Evolutionary conservation across 2,113 vertebrate genomes (phyloP).

Genomic region (Xiphorhynchus elegans): DNA sequence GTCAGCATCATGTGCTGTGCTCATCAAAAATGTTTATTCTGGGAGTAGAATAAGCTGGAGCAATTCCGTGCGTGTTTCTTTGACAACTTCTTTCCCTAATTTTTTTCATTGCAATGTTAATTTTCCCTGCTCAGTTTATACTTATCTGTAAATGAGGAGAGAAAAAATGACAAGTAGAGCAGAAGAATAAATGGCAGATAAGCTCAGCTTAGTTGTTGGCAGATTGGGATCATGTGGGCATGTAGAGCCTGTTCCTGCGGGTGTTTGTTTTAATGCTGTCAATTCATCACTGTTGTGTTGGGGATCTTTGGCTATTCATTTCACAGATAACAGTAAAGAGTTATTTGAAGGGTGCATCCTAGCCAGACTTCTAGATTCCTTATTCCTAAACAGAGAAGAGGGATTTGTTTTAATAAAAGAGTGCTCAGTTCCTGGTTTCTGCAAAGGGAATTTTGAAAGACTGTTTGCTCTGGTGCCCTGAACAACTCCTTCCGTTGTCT

Average conservation of each 20-base stretch:
- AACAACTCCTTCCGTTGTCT: conserved; percentile 4
- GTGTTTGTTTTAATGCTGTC: not conserved
- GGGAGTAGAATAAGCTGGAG: not conserved
- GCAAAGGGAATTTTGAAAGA: conserved; percentile 16
- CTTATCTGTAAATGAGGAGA: not conserved
- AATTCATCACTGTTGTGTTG: not conserved
- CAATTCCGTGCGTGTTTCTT: not conserved
- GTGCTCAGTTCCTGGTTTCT: conserved; percentile 6
- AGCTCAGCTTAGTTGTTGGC: not conserved
- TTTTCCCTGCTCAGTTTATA: not conserved
- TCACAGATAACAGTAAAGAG: not conserved
- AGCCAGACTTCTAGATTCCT: not conserved
- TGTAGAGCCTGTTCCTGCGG: not conserved
- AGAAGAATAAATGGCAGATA: not conserved
- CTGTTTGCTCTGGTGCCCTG: conserved; percentile 22
- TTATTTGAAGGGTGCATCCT: conserved; percentile 1
- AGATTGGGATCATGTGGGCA: not conserved
- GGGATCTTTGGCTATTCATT: not conserved
- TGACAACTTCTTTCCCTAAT: not conserved
- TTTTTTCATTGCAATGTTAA: not conserved
- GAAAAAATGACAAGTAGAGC: not conserved
- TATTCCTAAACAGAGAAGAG: not conserved
- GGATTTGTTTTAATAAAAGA: conserved; percentile 33
- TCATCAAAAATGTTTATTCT: not conserved
- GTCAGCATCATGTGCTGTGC: not conserved